These are phyloP conservation scores for Saccostrea cuccullata DNA, from an alignment of 1,140 invertebrate genomes.

Conservation along the genomic window DNA sequence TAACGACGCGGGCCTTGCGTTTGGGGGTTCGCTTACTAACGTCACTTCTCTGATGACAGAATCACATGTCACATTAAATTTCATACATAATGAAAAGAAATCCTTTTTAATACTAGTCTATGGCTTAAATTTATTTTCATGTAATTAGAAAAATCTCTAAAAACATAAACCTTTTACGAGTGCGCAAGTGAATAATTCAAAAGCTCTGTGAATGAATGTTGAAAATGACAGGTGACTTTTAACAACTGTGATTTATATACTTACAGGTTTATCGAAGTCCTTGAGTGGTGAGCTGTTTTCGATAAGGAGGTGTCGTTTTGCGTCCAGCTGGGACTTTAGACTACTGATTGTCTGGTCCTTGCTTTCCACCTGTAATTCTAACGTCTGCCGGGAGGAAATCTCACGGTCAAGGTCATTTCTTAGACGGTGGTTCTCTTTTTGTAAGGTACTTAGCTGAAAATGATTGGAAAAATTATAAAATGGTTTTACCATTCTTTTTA, in stretches of 20 bases:
- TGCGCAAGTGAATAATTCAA: neutral
- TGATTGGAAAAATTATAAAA: neutral
- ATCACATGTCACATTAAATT: neutral
- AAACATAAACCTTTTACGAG: neutral
- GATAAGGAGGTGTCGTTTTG: conserved; percentile 61
- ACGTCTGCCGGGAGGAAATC: conserved; percentile 71
- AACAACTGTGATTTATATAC: neutral
- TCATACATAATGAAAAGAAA: neutral
- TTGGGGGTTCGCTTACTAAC: conserved; percentile 27
- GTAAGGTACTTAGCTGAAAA: conserved; percentile 71
- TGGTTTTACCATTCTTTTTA: neutral
- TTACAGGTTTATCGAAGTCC: conserved; percentile 65
- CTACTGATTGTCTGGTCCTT: conserved; percentile 75
- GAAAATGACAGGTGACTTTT: neutral
- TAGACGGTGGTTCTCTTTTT: conserved; percentile 75
- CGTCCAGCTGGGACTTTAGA: conserved; percentile 71
- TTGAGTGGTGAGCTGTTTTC: conserved; percentile 62
- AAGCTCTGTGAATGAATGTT: conserved; percentile 19
- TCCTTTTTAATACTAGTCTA: neutral
- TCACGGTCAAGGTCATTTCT: conserved; percentile 75
- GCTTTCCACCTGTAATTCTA: conserved; percentile 76
- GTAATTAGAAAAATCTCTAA: neutral
- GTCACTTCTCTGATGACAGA: neutral
- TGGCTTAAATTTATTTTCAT: neutral
- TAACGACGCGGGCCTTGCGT: conserved; percentile 14